These are phyloP conservation scores for Chrysolina americana DNA, from an alignment of 2,888 invertebrate species.

Conservation along the genomic window DNA sequence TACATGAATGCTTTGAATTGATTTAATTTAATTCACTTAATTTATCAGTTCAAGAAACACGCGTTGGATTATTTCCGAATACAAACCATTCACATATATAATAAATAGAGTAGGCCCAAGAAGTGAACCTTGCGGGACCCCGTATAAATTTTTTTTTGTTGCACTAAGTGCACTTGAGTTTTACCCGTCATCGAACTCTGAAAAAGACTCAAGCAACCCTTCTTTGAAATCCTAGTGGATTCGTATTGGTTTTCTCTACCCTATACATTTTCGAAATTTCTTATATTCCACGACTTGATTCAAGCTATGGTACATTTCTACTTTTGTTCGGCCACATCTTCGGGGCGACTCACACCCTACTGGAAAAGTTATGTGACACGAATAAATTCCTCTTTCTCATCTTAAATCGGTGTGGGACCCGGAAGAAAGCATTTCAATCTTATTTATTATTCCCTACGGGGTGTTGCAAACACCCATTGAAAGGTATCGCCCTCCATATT, in stretches of 20 bases:
- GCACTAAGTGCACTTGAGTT: too few relatives aligned
- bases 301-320: background rate
- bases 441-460: slow-evolving; percentile 49
- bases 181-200: too few relatives aligned
- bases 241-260: background rate
- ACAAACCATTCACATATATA: too few relatives aligned
- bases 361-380: slow-evolving; percentile 38
- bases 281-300: background rate
- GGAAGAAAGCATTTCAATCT: slow-evolving; percentile 45
- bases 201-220: too few relatives aligned
- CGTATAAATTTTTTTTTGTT: too few relatives aligned
- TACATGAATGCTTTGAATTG: too few relatives aligned
- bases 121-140: too few relatives aligned
- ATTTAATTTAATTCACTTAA: too few relatives aligned
- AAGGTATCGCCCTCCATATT: slow-evolving; percentile 45
- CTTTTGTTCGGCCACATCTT: background rate
- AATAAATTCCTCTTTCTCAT: slow-evolving; percentile 50
- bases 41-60: too few relatives aligned
- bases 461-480: slow-evolving; percentile 35
- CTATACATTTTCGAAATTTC: background rate
- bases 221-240: too few relatives aligned
- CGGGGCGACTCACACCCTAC: background rate
- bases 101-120: too few relatives aligned
- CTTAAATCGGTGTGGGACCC: slow-evolving; percentile 46
- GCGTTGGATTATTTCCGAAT: too few relatives aligned